A percentile compares a stretch with the other conserved stretches of the same genome.
Conservation (phyloP, 2,113 vertebrate species). For the Actinemys pallida region DNA sequence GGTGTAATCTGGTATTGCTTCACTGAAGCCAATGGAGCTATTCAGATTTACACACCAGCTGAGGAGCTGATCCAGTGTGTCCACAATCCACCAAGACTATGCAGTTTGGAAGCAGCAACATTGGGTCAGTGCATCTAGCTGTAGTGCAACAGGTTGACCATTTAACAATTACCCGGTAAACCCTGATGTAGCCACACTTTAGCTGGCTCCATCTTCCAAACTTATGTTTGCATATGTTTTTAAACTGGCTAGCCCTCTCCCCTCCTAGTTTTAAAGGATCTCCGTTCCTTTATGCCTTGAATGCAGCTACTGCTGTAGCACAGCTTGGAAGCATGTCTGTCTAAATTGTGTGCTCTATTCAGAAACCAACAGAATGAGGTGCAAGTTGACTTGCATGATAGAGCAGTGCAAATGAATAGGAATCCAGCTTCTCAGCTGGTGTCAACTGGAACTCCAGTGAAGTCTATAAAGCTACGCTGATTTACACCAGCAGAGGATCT, state of each 20-base stretch:
- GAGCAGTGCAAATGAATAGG: neutral
- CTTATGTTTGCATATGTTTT: too few relatives aligned
- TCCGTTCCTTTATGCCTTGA: neutral
- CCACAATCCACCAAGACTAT: neutral
- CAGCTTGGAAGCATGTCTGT: neutral
- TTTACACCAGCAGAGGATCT: neutral
- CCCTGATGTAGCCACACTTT: neutral
- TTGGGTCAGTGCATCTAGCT: neutral
- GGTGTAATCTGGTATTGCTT: neutral
- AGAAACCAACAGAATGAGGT: neutral
- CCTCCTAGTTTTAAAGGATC: too few relatives aligned
- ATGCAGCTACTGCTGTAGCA: neutral
- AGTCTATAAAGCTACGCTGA: neutral
- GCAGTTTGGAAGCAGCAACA: neutral
- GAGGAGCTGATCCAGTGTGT: neutral
- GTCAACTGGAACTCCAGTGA: neutral
- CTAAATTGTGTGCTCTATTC: neutral
- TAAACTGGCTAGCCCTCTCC: too few relatives aligned
- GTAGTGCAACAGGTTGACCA: too few relatives aligned
- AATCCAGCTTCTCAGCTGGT: neutral
- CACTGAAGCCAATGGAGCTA: neutral
- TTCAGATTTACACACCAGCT: neutral
- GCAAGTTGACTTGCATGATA: neutral
- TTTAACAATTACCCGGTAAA: neutral
- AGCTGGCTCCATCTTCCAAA: neutral